Evolutionary conservation across 1,140 invertebrate species (phyloP).

Genomic region (Drosophila navojoa): DNA sequence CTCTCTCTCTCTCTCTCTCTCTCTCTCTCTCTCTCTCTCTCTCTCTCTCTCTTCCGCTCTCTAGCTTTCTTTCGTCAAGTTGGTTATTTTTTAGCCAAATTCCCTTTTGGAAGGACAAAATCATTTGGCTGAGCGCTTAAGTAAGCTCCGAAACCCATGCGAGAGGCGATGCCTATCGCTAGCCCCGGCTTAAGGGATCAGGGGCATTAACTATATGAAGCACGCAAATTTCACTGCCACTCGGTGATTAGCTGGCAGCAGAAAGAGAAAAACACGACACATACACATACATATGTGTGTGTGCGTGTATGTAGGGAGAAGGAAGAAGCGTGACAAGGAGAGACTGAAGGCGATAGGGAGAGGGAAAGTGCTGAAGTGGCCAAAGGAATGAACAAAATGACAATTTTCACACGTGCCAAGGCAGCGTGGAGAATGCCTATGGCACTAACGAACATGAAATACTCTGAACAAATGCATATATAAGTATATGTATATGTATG

Average conservation of each 20-base stretch:
- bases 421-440: neutral
- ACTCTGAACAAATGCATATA: neutral
- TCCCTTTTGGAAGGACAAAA: constrained; percentile 1
- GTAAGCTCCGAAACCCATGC: constrained; percentile 14
- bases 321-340: neutral
- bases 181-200: constrained; percentile 38
- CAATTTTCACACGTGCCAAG: constrained; percentile 51
- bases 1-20: no score
- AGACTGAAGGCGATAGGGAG: neutral
- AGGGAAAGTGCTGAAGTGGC: constrained; percentile 4
- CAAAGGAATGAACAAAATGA: constrained; percentile 33
- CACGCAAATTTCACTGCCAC: constrained; percentile 35
- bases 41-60: no score
- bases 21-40: no score
- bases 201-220: constrained; percentile 36
- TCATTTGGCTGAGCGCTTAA: constrained; percentile 9
- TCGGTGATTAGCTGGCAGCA: constrained; percentile 46
- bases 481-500: neutral
- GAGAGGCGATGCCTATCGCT: constrained; percentile 16
- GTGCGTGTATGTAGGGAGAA: neutral
- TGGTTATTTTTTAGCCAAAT: neutral
- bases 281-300: no score
- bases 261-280: constrained; percentile 1
- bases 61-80: neutral
- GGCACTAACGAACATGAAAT: neutral